These are phyloP conservation scores for Aphis gossypii DNA, from an alignment of 1,140 invertebrate genomes.

Conservation along the genomic window DNA sequence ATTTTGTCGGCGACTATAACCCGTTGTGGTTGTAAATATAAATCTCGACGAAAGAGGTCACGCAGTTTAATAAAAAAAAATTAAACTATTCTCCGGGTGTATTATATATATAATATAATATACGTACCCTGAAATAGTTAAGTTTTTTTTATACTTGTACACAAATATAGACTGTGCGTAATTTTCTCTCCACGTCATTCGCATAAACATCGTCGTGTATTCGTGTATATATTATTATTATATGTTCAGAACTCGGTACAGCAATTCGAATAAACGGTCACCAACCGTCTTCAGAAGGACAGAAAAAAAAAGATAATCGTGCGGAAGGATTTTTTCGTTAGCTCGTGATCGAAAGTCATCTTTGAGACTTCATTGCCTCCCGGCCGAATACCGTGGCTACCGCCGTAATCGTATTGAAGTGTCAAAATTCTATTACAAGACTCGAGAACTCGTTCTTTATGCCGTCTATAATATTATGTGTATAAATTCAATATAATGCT, in stretches of 20 bases:
- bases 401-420: not conserved
- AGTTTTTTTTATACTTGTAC: not conserved
- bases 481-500: not conserved
- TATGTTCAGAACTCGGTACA: not conserved
- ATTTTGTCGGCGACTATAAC: not conserved
- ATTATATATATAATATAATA: not conserved
- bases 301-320: not conserved
- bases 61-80: not conserved
- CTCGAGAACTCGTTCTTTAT: not conserved
- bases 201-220: not conserved
- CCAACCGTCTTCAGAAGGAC: not conserved
- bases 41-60: conserved; percentile 14
- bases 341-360: not conserved
- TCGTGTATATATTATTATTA: not conserved
- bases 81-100: not conserved
- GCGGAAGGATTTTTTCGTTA: not conserved
- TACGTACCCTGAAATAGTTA: conserved; percentile 8
- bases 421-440: conserved; percentile 9
- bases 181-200: not conserved
- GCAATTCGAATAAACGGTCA: not conserved
- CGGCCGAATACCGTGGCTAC: not conserved
- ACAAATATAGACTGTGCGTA: not conserved
- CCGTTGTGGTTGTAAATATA: conserved; percentile 2
- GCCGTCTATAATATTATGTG: not conserved
- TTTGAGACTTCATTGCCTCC: not conserved